phyloP scores from a whole-genome alignment of 1,140 invertebrate genomes.

The Macrobrachium nipponense region DNA sequence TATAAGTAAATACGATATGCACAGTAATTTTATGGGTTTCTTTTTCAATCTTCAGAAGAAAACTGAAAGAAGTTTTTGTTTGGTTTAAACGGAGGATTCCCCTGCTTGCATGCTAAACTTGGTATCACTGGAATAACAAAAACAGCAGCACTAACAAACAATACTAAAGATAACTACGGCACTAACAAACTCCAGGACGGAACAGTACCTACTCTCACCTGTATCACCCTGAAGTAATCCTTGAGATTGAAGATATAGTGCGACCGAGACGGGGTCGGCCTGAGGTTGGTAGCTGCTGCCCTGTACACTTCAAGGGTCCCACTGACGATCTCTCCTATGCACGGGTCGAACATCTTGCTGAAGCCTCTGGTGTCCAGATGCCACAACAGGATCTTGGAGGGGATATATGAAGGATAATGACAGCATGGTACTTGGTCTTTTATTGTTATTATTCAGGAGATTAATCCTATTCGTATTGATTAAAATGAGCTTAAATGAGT shows the following conservation, averaged over 20 bases:
- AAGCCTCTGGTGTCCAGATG: conserved; percentile 94
- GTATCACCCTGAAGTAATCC: conserved; percentile 93
- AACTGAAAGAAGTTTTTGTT: too few relatives aligned
- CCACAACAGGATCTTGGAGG: conserved; percentile 87
- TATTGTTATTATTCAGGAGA: too few relatives aligned
- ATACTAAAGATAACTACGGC: too few relatives aligned
- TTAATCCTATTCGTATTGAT: too few relatives aligned
- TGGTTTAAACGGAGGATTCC: too few relatives aligned
- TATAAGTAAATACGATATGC: too few relatives aligned
- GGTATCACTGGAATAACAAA: too few relatives aligned
- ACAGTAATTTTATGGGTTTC: too few relatives aligned
- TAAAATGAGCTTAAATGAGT: too few relatives aligned
- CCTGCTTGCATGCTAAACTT: too few relatives aligned
- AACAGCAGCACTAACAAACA: too few relatives aligned
- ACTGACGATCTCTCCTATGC: conserved; percentile 87
- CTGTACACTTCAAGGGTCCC: conserved; percentile 92
- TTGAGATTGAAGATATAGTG: conserved; percentile 96
- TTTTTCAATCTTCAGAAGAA: too few relatives aligned
- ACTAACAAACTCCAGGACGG: neutral
- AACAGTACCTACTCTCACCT: conserved; percentile 71
- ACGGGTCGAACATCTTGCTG: conserved; percentile 94
- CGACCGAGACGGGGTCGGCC: conserved; percentile 89
- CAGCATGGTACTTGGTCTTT: neutral
- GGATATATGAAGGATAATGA: neutral
- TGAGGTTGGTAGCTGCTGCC: conserved; percentile 81